Evolutionary conservation across 1,140 invertebrate species (phyloP).

Genomic region (Cephus cinctus): DNA sequence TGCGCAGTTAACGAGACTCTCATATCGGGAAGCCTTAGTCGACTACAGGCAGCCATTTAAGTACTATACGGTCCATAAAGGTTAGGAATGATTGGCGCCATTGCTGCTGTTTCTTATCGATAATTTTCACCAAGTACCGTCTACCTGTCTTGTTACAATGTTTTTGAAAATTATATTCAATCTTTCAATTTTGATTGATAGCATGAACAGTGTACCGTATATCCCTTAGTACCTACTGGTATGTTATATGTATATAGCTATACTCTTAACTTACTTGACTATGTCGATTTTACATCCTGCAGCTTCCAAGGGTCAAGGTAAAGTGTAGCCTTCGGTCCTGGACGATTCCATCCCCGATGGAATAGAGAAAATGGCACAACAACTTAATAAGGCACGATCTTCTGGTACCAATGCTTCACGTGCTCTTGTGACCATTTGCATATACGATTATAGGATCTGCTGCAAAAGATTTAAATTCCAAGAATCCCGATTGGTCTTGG

Average conservation of each 20-base stretch:
- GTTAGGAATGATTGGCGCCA: too few relatives aligned
- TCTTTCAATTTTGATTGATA: too few relatives aligned
- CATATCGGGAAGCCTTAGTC: background rate
- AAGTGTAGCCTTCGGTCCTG: slow-evolving; percentile 26
- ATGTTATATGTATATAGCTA: background rate
- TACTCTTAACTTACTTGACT: too few relatives aligned
- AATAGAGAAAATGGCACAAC: slow-evolving; percentile 49
- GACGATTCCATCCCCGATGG: slow-evolving; percentile 45
- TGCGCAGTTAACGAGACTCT: background rate
- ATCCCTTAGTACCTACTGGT: background rate
- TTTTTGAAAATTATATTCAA: too few relatives aligned
- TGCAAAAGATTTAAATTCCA: slow-evolving; percentile 22
- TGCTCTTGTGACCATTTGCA: slow-evolving; percentile 52
- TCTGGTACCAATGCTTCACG: slow-evolving; percentile 49
- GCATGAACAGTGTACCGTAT: too few relatives aligned
- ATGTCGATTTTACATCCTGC: too few relatives aligned
- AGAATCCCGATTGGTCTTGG: too few relatives aligned
- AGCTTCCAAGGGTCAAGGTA: slow-evolving; percentile 44
- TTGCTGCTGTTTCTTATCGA: too few relatives aligned
- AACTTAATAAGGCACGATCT: slow-evolving; percentile 55
- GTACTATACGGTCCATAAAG: background rate
- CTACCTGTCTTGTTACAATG: too few relatives aligned
- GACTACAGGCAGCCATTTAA: background rate
- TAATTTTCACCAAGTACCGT: too few relatives aligned
- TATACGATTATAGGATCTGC: slow-evolving; percentile 57